Base-by-base conservation (phyloP, 2,113 vertebrate species). In the Cyprinodon tularosa region DNA sequence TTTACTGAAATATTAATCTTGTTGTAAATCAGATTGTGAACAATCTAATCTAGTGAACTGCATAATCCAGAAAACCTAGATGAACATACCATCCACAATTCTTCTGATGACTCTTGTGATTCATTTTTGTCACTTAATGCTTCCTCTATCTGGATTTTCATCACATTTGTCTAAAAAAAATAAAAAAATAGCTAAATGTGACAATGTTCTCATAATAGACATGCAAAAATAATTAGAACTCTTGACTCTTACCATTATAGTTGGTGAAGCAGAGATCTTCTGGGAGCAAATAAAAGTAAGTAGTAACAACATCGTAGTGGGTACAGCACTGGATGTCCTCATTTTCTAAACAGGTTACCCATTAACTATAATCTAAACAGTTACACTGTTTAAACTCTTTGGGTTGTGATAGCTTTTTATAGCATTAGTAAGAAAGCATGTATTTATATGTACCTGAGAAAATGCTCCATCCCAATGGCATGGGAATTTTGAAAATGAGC, bases 31-130 rank as follows among this genome's bases (percentile, higher is more conserved):
- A n/a, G 15, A 17, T 44, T n/a, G 44, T 12, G 9, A 11, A 45
- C 44, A 11, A 45, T 7, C 11, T 45, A 2, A 45, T 45, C 12
- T 45, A 11, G 44, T 10, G 6, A 11, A 12, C 44, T 45, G 44
- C 44, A 42, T 42, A 4, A 9, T 57, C 17, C 4, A 57, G 5
- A 60, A 53, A 47, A 65, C 65, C 36, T 3, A 60, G 17, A 29
- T 48, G 36, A 72, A 73, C 76, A 14, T 82, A 93, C 92, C 87
- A 84, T 76, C 80, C 68, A 76, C 8, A 62, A 78, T 66, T 71
- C 67, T 12, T 15, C 68, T 72, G 75, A 72, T 5, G 42, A 68
- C 45, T 77, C 60, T 15, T 57, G 68, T 62, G 45, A 6, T 65
- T 69, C 14, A 66, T 48, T 60, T 8, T 74, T 36, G 61, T 57